A percentile compares a stretch with the other conserved stretches of the same genome.
phyloP scores from a whole-genome alignment of 2,888 invertebrate genomes.

The Diaphora mendica region DNA sequence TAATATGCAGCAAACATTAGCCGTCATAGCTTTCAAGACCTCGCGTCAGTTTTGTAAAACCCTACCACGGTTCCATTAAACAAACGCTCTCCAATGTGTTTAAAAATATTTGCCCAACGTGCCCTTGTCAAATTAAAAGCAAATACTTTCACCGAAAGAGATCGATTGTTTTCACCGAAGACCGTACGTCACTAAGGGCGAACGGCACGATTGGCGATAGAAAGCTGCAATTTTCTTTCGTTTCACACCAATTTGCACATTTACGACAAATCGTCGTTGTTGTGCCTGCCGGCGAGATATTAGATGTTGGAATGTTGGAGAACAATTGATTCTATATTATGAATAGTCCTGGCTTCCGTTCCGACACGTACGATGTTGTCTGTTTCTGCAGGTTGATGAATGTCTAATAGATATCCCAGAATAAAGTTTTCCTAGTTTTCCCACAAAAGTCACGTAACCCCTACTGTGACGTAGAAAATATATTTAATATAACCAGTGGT shows the following conservation, averaged over 20 bases:
- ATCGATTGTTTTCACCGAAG: constrained; percentile 67
- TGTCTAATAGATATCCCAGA: neutral
- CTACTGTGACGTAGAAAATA: neutral
- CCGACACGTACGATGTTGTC: neutral
- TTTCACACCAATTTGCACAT: constrained; percentile 73
- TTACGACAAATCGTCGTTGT: constrained; percentile 64
- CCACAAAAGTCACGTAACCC: neutral
- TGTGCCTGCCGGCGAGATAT: constrained; percentile 40
- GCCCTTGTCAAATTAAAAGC: constrained; percentile 22
- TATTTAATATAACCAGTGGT: too few species aligned
- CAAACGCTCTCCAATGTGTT: constrained; percentile 3
- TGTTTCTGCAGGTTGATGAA: neutral
- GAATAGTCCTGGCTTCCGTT: neutral
- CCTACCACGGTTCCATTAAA: neutral
- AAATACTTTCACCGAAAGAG: constrained; percentile 67
- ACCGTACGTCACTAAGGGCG: constrained; percentile 51
- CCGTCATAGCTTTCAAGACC: neutral
- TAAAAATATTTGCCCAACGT: constrained; percentile 1
- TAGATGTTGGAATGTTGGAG: constrained; percentile 14
- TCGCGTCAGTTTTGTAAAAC: constrained; percentile 1
- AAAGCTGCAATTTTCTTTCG: constrained; percentile 59
- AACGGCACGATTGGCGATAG: constrained; percentile 42
- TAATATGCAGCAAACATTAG: neutral
- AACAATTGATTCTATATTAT: constrained; percentile 13
- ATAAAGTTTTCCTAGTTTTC: neutral